Base-by-base conservation (phyloP, 37 sponge, comb jelly and placozoan species). In the Corticium candelabrum region DNA sequence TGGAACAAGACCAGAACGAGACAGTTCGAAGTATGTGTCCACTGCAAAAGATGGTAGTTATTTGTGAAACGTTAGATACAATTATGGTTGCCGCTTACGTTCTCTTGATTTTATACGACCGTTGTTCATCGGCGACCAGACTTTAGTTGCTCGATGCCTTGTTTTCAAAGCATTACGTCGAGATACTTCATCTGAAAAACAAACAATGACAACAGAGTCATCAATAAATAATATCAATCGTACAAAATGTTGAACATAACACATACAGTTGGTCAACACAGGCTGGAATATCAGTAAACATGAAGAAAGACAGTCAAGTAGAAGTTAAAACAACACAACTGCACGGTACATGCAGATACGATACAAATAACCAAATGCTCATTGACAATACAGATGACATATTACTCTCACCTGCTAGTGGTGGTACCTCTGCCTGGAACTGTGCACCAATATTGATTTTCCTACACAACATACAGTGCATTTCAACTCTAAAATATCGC, bases 401-500 rank as follows among this genome's bases (percentile, higher is more conserved):
- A n/a, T n/a, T n/a, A n/a, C n/a, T 21, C 62, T 50, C 62, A 50
- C 62, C 21, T 50, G 62, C 62, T 27, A 50, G 21, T 50, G 62
- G 62, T 21, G 62, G 85, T 34, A 93, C 77, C 0, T 43, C 82
- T 5, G 94, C 94, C 62, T 93, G 94, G 34, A 83, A 93, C 1
- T 87, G 85, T n/a, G 78, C 67, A 7, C 94, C 94, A 2, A 93
- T 68, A 39, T 93, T 90, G 69, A 93, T 93, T 69, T 75, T 89
- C 1, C 87, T 86, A 11, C 7, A 41, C 36, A 62, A 0, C 29
- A 33, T n/a, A n/a, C n/a, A n/a, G n/a, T n/a, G n/a, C n/a, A n/a
- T n/a, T n/a, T n/a, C n/a, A n/a, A n/a, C n/a, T n/a, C n/a, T n/a
- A n/a, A n/a, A n/a, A n/a, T n/a, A n/a, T n/a, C n/a, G n/a, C n/a